Base-by-base conservation (phyloP, 1,140 invertebrate species). In the Idris sp. region DNA sequence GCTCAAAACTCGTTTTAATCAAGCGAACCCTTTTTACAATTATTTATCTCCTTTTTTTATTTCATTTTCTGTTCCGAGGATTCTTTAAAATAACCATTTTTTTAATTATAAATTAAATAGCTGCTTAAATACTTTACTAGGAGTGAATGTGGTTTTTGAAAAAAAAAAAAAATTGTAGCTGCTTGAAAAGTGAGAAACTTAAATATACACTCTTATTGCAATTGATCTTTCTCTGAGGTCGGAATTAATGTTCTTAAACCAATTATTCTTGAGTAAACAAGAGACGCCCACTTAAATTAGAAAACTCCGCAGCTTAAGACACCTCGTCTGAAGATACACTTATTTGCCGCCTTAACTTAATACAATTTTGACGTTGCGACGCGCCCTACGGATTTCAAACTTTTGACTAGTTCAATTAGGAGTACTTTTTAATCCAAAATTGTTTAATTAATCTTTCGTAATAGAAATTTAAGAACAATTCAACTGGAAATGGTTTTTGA, bases 171-270 rank as follows among this genome's bases (percentile, higher is more conserved):
- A n/a, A n/a, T n/a, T n/a, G n/a, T n/a, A n/a, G n/a, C n/a, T n/a
- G n/a, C n/a, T n/a, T n/a, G n/a, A n/a, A n/a, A n/a, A n/a, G n/a
- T n/a, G n/a, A n/a, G n/a, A n/a, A n/a, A n/a, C n/a, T n/a, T n/a
- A n/a, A n/a, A n/a, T n/a, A n/a, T n/a, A n/a, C n/a, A n/a, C n/a
- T n/a, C n/a, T n/a, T n/a, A n/a, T n/a, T n/a, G n/a, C n/a, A n/a
- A n/a, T n/a, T n/a, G n/a, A n/a, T n/a, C 67, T 36, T 43, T n/a
- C 11, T 9, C 33, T 9, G 46, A 46, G 38, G 73, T 82, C 80
- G 78, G 80, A 82, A 84, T 86, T 84, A 84, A 86, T 86, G 86
- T 82, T 75, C 79, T 78, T 76, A 75, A 84, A 82, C 64, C 79
- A 85, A 85, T 86, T 86, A 84, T 78, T 71, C 77, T 41, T 36